These are phyloP conservation scores for Porites australiensis DNA, from an alignment of 64 coral and sea anemone genomes.

Conservation along the genomic window DNA sequence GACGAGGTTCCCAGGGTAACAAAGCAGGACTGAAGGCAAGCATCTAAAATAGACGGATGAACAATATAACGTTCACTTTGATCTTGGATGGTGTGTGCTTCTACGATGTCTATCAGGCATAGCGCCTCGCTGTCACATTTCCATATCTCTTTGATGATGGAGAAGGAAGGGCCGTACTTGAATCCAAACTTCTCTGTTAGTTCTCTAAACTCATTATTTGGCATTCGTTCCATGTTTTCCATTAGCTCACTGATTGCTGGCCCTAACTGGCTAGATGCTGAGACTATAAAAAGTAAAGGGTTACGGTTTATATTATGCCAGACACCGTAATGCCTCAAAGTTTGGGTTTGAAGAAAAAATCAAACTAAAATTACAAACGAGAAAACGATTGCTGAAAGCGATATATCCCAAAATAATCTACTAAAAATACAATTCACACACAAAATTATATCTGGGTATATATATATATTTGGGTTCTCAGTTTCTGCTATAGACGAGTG, in stretches of 20 bases:
- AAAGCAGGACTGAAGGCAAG: constrained; percentile 74
- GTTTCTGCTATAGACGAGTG: too few relatives aligned
- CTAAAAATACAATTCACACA: too few relatives aligned
- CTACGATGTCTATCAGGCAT: not conserved
- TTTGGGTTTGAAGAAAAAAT: too few relatives aligned
- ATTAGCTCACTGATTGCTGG: constrained; percentile 11
- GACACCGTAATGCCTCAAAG: too few relatives aligned
- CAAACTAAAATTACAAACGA: too few relatives aligned
- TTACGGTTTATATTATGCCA: too few relatives aligned
- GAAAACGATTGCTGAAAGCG: too few relatives aligned
- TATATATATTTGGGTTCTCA: too few relatives aligned
- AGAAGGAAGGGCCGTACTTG: constrained; percentile 53
- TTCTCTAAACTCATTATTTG: constrained; percentile 19
- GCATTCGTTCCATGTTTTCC: constrained; percentile 27
- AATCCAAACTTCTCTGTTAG: constrained; percentile 48
- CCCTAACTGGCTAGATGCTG: not conserved
- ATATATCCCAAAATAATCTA: too few relatives aligned
- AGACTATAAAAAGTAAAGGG: not conserved
- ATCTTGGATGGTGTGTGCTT: not conserved
- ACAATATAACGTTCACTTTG: constrained; percentile 33
- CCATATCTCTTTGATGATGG: constrained; percentile 43
- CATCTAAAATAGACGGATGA: too few relatives aligned
- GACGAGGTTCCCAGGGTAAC: not conserved
- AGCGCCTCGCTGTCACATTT: constrained; percentile 17
- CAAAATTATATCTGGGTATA: too few relatives aligned